Evolutionary conservation across 2,113 vertebrate genomes (phyloP), one percentile per base, ranked within the genome.

Genomic region (Sinocyclocheilus maitianheensis): DNA sequence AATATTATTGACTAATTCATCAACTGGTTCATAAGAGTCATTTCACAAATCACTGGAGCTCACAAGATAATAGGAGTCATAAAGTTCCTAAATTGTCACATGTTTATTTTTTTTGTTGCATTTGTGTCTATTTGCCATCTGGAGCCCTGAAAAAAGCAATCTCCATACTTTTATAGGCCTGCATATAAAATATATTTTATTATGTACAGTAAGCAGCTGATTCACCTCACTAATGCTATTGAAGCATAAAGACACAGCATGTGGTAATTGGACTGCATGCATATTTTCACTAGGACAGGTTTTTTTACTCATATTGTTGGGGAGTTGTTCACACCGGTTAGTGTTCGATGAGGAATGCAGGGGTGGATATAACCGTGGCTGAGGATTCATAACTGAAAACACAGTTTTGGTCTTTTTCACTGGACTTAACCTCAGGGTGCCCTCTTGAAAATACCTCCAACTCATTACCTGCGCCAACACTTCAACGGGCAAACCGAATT

Each of bases 361-460:
- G 16, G 43, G 46, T 55, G 26, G 46, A 82, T 53, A 51, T 71
- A 26, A 5, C 81, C 16, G 20, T 22, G 63, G 83, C 60, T 80
- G 67, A 79, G 46, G 26, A 69, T 80, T 85, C 51, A 84, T 81
- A 65, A 51, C 46, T 40, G 34, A 58, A 74, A 58, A 13, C 14
- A 65, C 30, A 24, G 22, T 63, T 82, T 86, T 85, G 63, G 30
- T 77, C 22, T 85, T 82, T 85, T 85, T 58, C 53, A 75, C 86
- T 58, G 67, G 71, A 84, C 51, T 6, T n/a, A 87, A 75, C 65
- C 63, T 65, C 26, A 60, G 18, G 81, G 83, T 77, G 58, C 67
- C 48, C 24, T 80, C 81, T 12, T 34, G 60, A 83, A 85, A 77
- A 69, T 48, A 46, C 43, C 58, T 40, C 40, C 7, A 83, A 76